Conservation (phyloP, 2,888 invertebrate genomes). For the Blomia tropicalis region DNA sequence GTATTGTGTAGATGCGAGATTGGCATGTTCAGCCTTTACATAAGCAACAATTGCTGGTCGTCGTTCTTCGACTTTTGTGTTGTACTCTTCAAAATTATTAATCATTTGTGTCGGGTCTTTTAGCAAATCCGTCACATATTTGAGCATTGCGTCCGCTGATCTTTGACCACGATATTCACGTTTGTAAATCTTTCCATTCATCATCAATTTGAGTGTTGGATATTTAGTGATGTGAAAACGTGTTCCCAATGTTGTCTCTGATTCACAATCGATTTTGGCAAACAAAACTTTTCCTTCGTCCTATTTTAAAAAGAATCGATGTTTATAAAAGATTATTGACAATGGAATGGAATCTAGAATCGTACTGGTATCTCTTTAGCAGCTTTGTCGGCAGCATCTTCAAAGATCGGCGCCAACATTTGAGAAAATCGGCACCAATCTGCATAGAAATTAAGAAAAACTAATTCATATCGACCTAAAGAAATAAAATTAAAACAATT, state of each 20-base stretch:
- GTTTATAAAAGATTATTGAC: background rate
- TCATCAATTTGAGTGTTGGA: constrained; percentile 85
- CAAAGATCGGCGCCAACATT: constrained; percentile 85
- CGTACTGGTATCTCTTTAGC: constrained; percentile 46
- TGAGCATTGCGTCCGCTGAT: constrained; percentile 72
- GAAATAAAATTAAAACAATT: constrained; percentile 7
- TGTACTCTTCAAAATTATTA: constrained; percentile 37
- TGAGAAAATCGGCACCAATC: constrained; percentile 99
- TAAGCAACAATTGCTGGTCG: constrained; percentile 72
- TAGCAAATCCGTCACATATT: constrained; percentile 72
- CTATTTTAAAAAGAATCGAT: constrained; percentile 31
- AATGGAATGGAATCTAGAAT: constrained; percentile 31
- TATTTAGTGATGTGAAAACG: constrained; percentile 92
- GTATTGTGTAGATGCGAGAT: constrained; percentile 54
- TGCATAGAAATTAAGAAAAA: constrained; percentile 96
- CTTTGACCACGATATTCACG: constrained; percentile 75
- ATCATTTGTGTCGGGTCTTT: constrained; percentile 68
- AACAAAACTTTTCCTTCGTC: constrained; percentile 61
- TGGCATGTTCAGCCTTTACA: constrained; percentile 25
- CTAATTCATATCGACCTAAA: constrained; percentile 84
- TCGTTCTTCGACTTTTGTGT: constrained; percentile 37
- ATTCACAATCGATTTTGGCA: constrained; percentile 94
- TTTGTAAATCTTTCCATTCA: constrained; percentile 75
- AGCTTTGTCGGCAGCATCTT: constrained; percentile 80
- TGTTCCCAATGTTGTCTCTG: constrained; percentile 44